phyloP scores from a whole-genome alignment of 2,888 invertebrate species.

The Catocala fraxini region DNA sequence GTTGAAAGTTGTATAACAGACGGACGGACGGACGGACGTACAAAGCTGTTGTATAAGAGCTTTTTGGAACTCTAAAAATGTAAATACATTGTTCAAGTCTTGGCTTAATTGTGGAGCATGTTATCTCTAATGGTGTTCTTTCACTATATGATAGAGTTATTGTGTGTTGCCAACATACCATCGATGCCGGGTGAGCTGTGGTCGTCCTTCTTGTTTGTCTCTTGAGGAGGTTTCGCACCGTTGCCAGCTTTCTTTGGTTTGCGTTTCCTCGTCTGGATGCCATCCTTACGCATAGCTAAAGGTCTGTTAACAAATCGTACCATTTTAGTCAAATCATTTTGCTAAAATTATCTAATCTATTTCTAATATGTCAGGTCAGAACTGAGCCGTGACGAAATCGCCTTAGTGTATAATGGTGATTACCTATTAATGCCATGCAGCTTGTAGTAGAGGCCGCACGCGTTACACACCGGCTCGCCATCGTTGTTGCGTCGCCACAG shows the following conservation, averaged over 20 bases:
- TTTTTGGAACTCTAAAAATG: too few species aligned
- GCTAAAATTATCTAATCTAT: too few species aligned
- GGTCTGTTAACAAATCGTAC: conserved; percentile 86
- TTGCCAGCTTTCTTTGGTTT: conserved; percentile 94
- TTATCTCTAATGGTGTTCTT: too few species aligned
- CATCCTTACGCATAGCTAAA: conserved; percentile 98
- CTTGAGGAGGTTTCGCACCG: conserved; percentile 76
- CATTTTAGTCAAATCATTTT: too few species aligned
- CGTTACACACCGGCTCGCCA: conserved; percentile 99
- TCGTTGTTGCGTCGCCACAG: conserved; percentile 99
- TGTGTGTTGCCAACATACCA: conserved; percentile 54
- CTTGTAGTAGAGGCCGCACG: conserved; percentile 98
- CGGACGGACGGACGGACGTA: too few species aligned
- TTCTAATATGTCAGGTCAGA: too few species aligned
- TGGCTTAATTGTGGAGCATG: too few species aligned
- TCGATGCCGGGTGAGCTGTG: conserved; percentile 79
- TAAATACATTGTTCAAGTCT: too few species aligned
- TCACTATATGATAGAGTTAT: too few species aligned
- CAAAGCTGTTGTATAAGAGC: too few species aligned
- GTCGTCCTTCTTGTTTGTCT: conserved; percentile 78
- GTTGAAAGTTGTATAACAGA: too few species aligned
- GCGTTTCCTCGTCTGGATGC: conserved; percentile 98
- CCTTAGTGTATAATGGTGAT: not conserved
- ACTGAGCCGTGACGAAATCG: too few species aligned
- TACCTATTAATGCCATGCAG: conserved; percentile 95